Evolutionary conservation across 2,797 vertebrate species (phyloP).

Genomic region (Danio jaintianensis): DNA sequence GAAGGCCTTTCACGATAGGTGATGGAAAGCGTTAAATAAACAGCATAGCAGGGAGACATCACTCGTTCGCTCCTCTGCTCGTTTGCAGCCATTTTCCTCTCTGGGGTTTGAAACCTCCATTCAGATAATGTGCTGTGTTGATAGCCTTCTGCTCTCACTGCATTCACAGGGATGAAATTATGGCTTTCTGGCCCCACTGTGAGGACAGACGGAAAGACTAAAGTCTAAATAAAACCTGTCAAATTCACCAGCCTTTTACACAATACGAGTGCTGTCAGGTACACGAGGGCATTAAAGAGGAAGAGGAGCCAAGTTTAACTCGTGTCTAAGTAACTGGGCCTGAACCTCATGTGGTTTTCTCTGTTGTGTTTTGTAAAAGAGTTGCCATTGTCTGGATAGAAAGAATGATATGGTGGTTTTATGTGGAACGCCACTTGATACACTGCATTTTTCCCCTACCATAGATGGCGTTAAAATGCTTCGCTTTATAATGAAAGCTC

Average conservation of each 20-base stretch:
- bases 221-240: slow-evolving; percentile 35
- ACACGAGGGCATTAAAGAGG: not conserved
- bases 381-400: not conserved
- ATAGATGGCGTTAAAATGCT: too few species aligned
- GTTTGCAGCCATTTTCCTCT: slow-evolving; percentile 20
- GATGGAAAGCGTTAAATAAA: slow-evolving; percentile 57
- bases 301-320: not conserved
- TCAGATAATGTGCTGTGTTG: slow-evolving; percentile 42
- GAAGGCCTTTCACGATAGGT: slow-evolving; percentile 51
- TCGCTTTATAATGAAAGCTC: too few species aligned
- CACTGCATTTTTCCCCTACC: too few species aligned
- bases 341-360: not conserved
- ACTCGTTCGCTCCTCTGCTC: slow-evolving; percentile 22
- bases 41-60: slow-evolving; percentile 42
- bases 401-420: not conserved
- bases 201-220: slow-evolving; percentile 31
- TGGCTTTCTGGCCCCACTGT: slow-evolving; percentile 24
- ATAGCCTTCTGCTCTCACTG: slow-evolving; percentile 45
- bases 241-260: slow-evolving; percentile 32
- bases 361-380: not conserved
- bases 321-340: slow-evolving; percentile 21
- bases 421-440: not conserved
- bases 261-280: slow-evolving; percentile 42
- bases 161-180: slow-evolving; percentile 18
- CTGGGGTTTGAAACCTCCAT: slow-evolving; percentile 23